A percentile compares a stretch with the other conserved stretches of the same genome.
Evolutionary conservation across 2,113 vertebrate species (phyloP).

Genomic region (Scophthalmus maximus): DNA sequence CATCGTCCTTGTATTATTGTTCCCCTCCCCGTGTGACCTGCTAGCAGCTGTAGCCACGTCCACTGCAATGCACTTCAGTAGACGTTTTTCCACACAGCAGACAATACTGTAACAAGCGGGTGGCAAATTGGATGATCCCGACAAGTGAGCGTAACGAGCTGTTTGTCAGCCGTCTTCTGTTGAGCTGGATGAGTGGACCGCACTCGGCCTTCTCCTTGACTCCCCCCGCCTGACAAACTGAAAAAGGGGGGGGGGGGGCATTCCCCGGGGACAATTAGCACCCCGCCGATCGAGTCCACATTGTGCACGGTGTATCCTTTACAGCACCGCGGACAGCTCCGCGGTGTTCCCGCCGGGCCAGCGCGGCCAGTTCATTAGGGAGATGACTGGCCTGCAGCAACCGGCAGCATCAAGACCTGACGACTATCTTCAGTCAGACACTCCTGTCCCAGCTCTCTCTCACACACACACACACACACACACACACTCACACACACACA

Average conservation of each 20-base stretch:
- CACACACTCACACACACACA: conserved; percentile 12
- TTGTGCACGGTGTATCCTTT: conserved; percentile 60
- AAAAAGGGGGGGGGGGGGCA: conserved; percentile 60
- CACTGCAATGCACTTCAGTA: conserved; percentile 43
- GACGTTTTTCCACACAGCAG: background rate
- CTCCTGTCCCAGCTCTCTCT: background rate
- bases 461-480: conserved; percentile 26
- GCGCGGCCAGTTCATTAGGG: conserved; percentile 76
- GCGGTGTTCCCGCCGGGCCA: conserved; percentile 55
- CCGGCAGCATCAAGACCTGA: conserved; percentile 37
- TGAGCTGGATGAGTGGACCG: conserved; percentile 55
- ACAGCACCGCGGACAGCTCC: conserved; percentile 76
- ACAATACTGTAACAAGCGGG: background rate
- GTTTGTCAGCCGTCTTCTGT: conserved; percentile 37
- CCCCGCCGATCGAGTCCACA: conserved; percentile 51
- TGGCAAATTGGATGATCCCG: conserved; percentile 57
- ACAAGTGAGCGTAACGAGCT: conserved; percentile 61
- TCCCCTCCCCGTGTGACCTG: background rate
- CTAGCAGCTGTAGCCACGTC: conserved; percentile 34
- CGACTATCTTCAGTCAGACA: conserved; percentile 41
- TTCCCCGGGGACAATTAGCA: conserved; percentile 76
- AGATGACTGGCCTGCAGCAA: conserved; percentile 74
- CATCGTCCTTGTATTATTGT: background rate
- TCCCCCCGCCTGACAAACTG: conserved; percentile 71
- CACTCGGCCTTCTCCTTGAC: conserved; percentile 77